Percentiles rank a stretch among this genome's conserved stretches.
phyloP scores from a whole-genome alignment of 2,888 invertebrate species.

The Agriopis leucophaearia region DNA sequence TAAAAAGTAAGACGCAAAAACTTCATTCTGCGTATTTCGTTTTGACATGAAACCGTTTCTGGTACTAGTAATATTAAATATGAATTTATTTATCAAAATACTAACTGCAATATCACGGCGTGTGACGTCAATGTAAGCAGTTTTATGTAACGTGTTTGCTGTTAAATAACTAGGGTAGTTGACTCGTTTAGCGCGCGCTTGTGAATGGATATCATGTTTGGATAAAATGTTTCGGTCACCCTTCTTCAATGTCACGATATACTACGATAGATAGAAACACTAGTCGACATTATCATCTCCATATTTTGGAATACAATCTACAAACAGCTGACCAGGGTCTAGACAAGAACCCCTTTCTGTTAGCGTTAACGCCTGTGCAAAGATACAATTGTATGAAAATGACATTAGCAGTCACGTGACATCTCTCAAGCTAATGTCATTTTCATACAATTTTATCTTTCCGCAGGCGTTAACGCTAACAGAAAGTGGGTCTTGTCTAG shows the following conservation, averaged over 20 bases:
- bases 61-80: conserved; percentile 1
- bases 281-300: background rate
- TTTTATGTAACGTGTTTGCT: conserved; percentile 23
- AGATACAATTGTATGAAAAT: too few relatives aligned
- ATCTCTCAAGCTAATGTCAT: too few relatives aligned
- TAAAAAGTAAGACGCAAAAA: background rate
- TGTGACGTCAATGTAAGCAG: conserved; percentile 31
- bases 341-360: too few relatives aligned
- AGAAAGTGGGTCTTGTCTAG: too few relatives aligned
- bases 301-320: background rate
- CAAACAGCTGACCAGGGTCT: background rate
- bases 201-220: conserved; percentile 12
- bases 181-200: conserved; percentile 29
- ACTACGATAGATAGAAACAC: background rate
- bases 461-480: too few relatives aligned
- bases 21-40: background rate
- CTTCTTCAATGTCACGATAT: conserved; percentile 27
- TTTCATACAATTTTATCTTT: too few relatives aligned
- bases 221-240: conserved; percentile 29
- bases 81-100: conserved; percentile 19
- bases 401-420: too few relatives aligned
- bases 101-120: conserved; percentile 31
- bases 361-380: too few relatives aligned
- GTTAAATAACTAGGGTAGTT: conserved; percentile 20
- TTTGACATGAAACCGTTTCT: background rate